Conservation (phyloP, 2,888 invertebrate genomes). For the Leucophenga maculata region DNA sequence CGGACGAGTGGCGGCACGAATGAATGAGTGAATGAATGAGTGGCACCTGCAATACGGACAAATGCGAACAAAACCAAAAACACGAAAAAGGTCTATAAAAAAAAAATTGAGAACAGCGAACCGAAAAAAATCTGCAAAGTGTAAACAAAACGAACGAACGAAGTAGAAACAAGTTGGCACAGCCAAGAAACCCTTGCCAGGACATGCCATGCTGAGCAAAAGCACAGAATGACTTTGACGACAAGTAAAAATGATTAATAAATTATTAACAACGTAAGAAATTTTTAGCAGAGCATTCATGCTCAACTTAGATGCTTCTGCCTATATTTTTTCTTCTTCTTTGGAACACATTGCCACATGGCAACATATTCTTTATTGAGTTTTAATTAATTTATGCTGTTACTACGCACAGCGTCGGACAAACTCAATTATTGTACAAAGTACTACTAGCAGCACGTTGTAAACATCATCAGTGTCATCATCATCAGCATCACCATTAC, state of each 20-base stretch:
- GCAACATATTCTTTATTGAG: slow-evolving; percentile 34
- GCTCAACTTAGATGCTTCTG: neutral
- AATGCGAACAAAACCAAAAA: slow-evolving; percentile 49
- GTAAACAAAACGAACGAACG: slow-evolving; percentile 51
- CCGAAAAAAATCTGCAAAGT: slow-evolving; percentile 46
- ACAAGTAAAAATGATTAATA: slow-evolving; percentile 21
- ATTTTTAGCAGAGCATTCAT: slow-evolving; percentile 24
- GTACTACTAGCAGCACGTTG: neutral
- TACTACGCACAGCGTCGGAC: slow-evolving; percentile 4
- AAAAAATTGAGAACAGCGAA: slow-evolving; percentile 4
- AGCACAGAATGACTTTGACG: neutral
- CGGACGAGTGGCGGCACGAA: slow-evolving; percentile 32
- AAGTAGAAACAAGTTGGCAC: slow-evolving; percentile 51
- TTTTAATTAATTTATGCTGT: slow-evolving; percentile 39
- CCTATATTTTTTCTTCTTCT: neutral
- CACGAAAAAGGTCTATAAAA: slow-evolving; percentile 5
- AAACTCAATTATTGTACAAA: neutral
- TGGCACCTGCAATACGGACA: slow-evolving; percentile 67
- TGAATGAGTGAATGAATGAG: slow-evolving; percentile 33
- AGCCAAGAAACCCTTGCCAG: neutral
- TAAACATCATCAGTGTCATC: neutral
- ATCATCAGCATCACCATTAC: neutral
- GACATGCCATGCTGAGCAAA: neutral
- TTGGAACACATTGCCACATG: slow-evolving; percentile 17
- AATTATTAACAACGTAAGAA: slow-evolving; percentile 28